A percentile compares a stretch with the other conserved stretches of the same genome.
Evolutionary conservation across 2,113 vertebrate species (phyloP).

Genomic region (Microcebus murinus): DNA sequence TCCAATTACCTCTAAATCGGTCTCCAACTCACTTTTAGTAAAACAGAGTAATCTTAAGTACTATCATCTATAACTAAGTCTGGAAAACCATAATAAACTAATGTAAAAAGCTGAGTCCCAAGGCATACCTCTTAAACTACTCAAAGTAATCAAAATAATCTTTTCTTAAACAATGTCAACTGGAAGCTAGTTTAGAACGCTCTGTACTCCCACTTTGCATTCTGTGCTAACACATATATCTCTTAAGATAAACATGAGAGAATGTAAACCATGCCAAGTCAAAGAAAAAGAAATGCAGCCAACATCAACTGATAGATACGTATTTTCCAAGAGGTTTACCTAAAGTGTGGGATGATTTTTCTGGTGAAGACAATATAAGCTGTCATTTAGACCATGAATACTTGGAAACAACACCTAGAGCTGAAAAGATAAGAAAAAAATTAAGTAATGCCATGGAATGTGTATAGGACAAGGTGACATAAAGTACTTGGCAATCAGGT

Average conservation of each 20-base stretch:
- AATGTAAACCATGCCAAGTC: background rate
- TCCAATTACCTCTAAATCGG: background rate
- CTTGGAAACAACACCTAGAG: constrained; percentile 57
- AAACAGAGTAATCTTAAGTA: constrained; percentile 5
- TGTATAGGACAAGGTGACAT: constrained; percentile 8
- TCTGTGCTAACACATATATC: constrained; percentile 41
- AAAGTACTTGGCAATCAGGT: background rate
- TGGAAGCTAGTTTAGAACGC: constrained; percentile 28
- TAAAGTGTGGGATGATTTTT: constrained; percentile 66
- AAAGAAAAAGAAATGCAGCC: constrained; percentile 34
- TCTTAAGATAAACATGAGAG: constrained; percentile 55
- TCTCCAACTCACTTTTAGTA: background rate
- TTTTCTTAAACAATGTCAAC: constrained; percentile 38
- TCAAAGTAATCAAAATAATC: constrained; percentile 32
- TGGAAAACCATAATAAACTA: background rate
- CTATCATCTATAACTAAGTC: background rate
- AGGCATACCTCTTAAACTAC: background rate
- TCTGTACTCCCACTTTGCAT: background rate
- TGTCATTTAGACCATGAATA: constrained; percentile 56
- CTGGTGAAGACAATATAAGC: constrained; percentile 64
- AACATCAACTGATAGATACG: background rate
- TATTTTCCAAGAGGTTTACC: constrained; percentile 52
- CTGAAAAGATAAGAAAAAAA: constrained; percentile 55
- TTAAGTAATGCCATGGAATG: background rate
- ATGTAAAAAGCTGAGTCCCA: background rate